Evolutionary conservation across 2,888 invertebrate genomes (phyloP), one percentile per base, ranked within the genome.

Genomic region (Apotomis betuletana): DNA sequence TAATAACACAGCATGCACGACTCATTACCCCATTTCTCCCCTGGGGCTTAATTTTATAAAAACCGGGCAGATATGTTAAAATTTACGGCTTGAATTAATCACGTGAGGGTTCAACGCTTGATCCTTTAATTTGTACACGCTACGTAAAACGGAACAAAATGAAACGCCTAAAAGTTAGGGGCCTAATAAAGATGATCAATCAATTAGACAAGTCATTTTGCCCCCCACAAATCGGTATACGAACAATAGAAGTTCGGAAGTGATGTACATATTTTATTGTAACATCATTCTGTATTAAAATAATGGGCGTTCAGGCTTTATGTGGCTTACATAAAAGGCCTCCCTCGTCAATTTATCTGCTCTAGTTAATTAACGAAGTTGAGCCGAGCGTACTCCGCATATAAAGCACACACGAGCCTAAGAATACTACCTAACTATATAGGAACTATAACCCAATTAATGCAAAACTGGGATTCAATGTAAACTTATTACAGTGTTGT

Each of bases 291-390:
- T 65, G 44, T 74, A 69, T 68, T 69, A 74, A 75, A 74, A 76
- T 75, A 76, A 75, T 74, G 71, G 70, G 73, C 72, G 63, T 74
- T 72, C 62, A 70, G 59, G 67, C 69, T 73, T 67, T 67, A 62
- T 74, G 60, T 57, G 70, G 68, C 74, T 61, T 71, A 60, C 79
- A 82, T 81, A 80, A 83, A 84, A 84, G 80, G 78, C 76, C 78
- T 83, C 84, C 85, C 81, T 57, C 79, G 79, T 80, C 85, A 83
- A 86, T 88, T 87, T 82, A 85, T 86, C 83, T 90, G 86, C 87
- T 88, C 87, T 86, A 88, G 81, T 90, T 90, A 88, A 88, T 89
- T 88, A 87, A 87, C 87, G 86, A 86, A 83, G 80, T 82, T 82
- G 83, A 76, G 76, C 75, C 73, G 67, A 67, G 77, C 77, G 73